Percentiles rank a stretch among this genome's conserved stretches.
phyloP scores from a whole-genome alignment of 2,797 vertebrate species.

The Lagorchestes hirsutus region DNA sequence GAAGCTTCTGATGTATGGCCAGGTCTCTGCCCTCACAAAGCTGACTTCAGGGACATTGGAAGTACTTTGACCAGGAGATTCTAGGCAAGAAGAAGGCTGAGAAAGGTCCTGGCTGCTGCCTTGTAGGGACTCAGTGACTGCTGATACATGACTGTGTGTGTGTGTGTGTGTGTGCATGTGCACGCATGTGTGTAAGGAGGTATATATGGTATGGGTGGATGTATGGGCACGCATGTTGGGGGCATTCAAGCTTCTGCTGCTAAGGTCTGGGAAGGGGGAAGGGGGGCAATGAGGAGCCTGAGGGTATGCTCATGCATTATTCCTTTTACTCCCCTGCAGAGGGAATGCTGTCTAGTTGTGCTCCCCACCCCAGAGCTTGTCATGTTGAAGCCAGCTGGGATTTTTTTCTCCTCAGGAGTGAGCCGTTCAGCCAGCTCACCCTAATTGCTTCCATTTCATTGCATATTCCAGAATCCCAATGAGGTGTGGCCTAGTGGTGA shows the following conservation, averaged over 20 bases:
- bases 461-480: slow-evolving; percentile 70
- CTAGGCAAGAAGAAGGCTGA: not conserved
- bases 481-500: slow-evolving; percentile 61
- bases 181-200: not conserved
- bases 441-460: slow-evolving; percentile 72
- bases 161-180: not conserved
- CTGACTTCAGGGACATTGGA: not conserved
- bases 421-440: slow-evolving; percentile 47
- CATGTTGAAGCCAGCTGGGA: slow-evolving; percentile 65
- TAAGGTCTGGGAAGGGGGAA: slow-evolving; percentile 40
- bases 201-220: not conserved
- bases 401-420: slow-evolving; percentile 58
- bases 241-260: slow-evolving; percentile 49
- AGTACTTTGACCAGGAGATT: slow-evolving; percentile 16
- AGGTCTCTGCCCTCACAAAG: not conserved
- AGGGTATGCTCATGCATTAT: slow-evolving; percentile 61
- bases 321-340: slow-evolving; percentile 71
- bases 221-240: not conserved
- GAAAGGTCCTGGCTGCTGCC: not conserved
- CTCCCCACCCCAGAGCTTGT: slow-evolving; percentile 58
- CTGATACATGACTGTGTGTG: slow-evolving; percentile 10
- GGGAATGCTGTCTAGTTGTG: slow-evolving; percentile 59
- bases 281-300: not conserved
- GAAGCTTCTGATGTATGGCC: not conserved
- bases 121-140: not conserved